A percentile compares a stretch with the other conserved stretches of the same genome.
phyloP scores from a whole-genome alignment of 2,888 invertebrate species.

The Gonocerus acuteangulatus region DNA sequence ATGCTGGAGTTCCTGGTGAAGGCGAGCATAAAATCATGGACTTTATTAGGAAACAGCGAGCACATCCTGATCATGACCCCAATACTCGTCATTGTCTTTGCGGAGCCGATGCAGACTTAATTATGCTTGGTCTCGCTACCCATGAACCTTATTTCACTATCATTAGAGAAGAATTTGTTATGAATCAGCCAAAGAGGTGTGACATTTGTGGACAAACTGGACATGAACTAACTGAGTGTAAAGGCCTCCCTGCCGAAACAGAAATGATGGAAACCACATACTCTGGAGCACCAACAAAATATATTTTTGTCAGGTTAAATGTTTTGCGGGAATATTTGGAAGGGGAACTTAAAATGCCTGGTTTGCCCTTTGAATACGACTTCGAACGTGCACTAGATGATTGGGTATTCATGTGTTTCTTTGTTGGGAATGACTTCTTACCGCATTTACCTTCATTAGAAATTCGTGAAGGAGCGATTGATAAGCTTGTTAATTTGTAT shows the following conservation, averaged over 20 bases:
- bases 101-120: conserved; percentile 96
- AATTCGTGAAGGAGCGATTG: conserved; percentile 93
- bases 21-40: conserved; percentile 99
- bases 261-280: conserved; percentile 40
- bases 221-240: conserved; percentile 91
- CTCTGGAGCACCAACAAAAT: conserved; percentile 67
- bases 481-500: conserved; percentile 83
- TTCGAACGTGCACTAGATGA: conserved; percentile 94
- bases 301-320: conserved; percentile 86
- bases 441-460: conserved; percentile 97
- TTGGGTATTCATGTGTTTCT: conserved; percentile 99
- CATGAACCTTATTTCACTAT: conserved; percentile 99
- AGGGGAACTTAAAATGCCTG: conserved; percentile 80
- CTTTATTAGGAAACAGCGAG: conserved; percentile 85
- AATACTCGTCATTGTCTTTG: conserved; percentile 96
- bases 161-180: conserved; percentile 96
- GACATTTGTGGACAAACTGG: conserved; percentile 84
- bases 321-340: conserved; percentile 89
- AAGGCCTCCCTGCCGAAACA: conserved; percentile 48
- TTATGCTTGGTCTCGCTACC: conserved; percentile 96
- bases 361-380: conserved; percentile 87
- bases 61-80: conserved; percentile 91
- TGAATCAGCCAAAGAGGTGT: conserved; percentile 91
- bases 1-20: conserved; percentile 96
- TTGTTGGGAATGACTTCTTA: conserved; percentile 97